Evolutionary conservation across 1,140 invertebrate species (phyloP), one percentile per base, ranked within the genome.

Genomic region (Zophobas morio): DNA sequence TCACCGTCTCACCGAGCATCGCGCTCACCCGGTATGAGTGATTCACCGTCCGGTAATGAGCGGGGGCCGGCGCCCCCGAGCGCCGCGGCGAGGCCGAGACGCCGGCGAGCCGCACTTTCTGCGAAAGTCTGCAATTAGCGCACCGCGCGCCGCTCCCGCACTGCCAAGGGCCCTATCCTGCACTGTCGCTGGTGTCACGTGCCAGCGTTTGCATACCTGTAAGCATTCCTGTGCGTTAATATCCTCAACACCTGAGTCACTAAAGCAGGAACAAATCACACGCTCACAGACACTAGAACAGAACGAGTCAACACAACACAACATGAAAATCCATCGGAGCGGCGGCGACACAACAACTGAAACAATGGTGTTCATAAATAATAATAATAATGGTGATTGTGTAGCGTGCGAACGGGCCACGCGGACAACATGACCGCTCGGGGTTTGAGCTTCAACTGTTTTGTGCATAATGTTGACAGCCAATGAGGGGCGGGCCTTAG

Each of bases 391-490:
- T 77, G 20, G 39, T 72, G 78, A 78, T 57, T 74, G 74, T 63
- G 57, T 53, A 84, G 83, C 83, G 82, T 84, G 84, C 79, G 72
- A 82, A 75, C 77, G 77, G 80, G 80, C 81, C 70, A 79, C 83
- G 78, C 81, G 81, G 82, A 83, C 83, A 84, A 85, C 84, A 84
- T 85, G 77, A 83, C 82, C 82, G 80, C 77, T 79, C 82, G 80
- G 79, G 76, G 81, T 83, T 83, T 80, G 76, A 82, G 81, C 84
- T 85, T 83, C 82, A 83, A 85, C 84, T 85, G 83, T 84, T 81
- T 84, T 81, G 78, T 84, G 80, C 81, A 82, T 84, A 82, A 81
- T 81, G 80, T 83, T 83, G 81, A 83, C 81, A 83, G 84, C 83
- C 84, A 84, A 84, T 84, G 82, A 84, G 84, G 83, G 83, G 83